phyloP scores from a whole-genome alignment of 2,888 invertebrate species.

The Acleris emargana region DNA sequence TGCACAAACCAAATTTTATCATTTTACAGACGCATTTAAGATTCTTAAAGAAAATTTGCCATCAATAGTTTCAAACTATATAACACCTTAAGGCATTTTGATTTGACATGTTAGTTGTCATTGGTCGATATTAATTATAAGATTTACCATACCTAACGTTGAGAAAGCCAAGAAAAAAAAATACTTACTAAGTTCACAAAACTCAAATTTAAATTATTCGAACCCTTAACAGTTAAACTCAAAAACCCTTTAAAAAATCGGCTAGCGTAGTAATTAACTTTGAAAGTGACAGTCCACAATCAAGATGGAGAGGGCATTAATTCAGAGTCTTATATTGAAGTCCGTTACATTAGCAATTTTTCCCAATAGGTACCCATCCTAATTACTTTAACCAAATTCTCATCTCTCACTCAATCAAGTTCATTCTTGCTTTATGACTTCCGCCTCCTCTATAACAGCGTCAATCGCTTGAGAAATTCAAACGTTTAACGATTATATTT shows the following conservation, averaged over 20 bases:
- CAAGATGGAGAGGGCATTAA: conserved; percentile 48
- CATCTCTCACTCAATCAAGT: conserved; percentile 68
- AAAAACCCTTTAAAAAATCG: conserved; percentile 42
- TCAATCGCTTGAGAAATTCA: conserved; percentile 51
- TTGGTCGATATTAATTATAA: too few relatives aligned
- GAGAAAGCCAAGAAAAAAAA: too few relatives aligned
- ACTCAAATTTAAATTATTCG: not conserved
- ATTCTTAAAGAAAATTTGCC: too few relatives aligned
- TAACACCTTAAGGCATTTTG: too few relatives aligned
- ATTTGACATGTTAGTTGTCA: too few relatives aligned
- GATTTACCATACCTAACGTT: too few relatives aligned
- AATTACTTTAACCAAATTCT: conserved; percentile 58
- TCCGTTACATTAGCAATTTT: conserved; percentile 65
- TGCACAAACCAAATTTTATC: too few relatives aligned
- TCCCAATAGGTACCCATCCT: conserved; percentile 62
- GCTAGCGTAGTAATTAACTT: conserved; percentile 58
- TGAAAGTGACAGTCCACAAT: conserved; percentile 51
- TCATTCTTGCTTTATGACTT: conserved; percentile 62
- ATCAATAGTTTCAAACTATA: too few relatives aligned
- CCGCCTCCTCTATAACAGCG: conserved; percentile 53
- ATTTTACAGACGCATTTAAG: too few relatives aligned
- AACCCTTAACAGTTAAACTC: not conserved
- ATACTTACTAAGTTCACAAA: too few relatives aligned
- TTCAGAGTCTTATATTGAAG: conserved; percentile 42
- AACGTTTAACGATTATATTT: conserved; percentile 64